phyloP scores from a whole-genome alignment of 1,140 invertebrate species.

The Drosophila serrata region DNA sequence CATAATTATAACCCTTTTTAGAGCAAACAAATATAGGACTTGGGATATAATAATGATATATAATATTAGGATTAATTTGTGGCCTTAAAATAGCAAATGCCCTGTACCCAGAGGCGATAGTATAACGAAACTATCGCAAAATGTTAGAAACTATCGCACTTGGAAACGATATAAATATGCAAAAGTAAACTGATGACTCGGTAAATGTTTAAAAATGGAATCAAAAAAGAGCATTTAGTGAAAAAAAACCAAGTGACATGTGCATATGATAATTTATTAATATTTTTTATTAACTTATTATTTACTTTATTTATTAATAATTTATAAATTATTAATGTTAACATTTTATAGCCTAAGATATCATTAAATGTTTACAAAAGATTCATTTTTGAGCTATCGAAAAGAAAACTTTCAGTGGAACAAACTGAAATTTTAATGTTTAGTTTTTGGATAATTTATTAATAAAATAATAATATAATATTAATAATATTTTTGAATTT shows the following conservation, averaged over 20 bases:
- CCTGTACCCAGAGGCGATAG: background rate
- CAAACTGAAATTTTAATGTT: no score
- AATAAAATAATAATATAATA: no score
- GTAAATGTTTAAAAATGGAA: background rate
- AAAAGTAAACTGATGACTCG: background rate
- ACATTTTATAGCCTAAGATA: background rate
- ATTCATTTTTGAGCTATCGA: background rate
- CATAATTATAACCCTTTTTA: constrained; percentile 22
- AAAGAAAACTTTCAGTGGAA: background rate
- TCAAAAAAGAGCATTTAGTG: background rate
- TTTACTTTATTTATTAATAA: background rate
- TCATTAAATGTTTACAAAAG: background rate
- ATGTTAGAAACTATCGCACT: background rate
- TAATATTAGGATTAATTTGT: background rate
- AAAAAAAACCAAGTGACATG: background rate
- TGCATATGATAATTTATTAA: background rate
- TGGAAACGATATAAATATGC: background rate
- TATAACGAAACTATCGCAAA: background rate
- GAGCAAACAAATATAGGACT: background rate
- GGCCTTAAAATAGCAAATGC: background rate
- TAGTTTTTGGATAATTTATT: no score
- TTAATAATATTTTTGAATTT: no score
- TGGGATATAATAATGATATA: background rate
- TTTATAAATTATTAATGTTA: background rate
- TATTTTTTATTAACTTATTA: no score